A percentile compares a stretch with the other conserved stretches of the same genome.
Conservation (phyloP, 1,140 invertebrate genomes). For the Oryctes rhinoceros region DNA sequence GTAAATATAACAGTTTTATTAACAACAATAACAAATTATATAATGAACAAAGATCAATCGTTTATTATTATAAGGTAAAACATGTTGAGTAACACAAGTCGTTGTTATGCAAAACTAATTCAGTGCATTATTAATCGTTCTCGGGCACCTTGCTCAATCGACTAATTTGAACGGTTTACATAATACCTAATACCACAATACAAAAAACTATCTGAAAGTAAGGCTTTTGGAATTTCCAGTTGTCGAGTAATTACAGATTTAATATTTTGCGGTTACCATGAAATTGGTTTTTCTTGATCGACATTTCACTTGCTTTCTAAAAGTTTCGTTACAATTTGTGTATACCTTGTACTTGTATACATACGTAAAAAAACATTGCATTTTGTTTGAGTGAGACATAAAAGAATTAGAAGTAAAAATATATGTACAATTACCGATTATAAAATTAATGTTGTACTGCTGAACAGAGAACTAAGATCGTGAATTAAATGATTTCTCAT, state of each 20-base stretch:
- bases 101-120: slow-evolving; percentile 5
- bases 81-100: background rate
- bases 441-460: background rate
- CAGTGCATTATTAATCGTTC: slow-evolving; percentile 1
- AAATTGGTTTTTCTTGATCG: background rate
- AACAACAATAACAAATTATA: slow-evolving; percentile 27
- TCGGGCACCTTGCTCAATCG: background rate
- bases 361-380: background rate
- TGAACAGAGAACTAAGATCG: background rate
- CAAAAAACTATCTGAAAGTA: background rate
- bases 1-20: slow-evolving; percentile 32
- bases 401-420: background rate
- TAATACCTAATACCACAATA: slow-evolving; percentile 5
- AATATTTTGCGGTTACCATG: slow-evolving; percentile 5
- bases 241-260: slow-evolving; percentile 12
- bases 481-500: slow-evolving; percentile 71
- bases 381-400: background rate
- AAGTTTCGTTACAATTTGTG: background rate
- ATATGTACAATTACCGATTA: background rate
- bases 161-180: background rate
- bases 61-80: background rate
- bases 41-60: background rate
- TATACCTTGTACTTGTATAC: background rate
- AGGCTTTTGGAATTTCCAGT: background rate
- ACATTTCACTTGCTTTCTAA: slow-evolving; percentile 23